A percentile compares a stretch with the other conserved stretches of the same genome.
Conservation (phyloP, 2,888 invertebrate species). For the Lottia scabra region DNA sequence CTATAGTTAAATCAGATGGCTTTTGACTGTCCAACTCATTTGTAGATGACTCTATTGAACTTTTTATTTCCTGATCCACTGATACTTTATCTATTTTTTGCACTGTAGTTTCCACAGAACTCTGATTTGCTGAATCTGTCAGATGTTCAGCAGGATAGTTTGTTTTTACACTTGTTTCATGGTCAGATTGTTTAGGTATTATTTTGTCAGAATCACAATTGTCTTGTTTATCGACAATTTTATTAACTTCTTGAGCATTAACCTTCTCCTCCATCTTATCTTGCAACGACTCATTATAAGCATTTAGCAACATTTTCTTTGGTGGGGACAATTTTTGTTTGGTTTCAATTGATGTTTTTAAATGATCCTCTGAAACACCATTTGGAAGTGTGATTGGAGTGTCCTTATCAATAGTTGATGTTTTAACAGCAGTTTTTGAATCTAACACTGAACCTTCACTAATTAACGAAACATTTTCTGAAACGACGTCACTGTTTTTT, state of each 20-base stretch:
- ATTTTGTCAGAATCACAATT: background rate
- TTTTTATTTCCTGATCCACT: background rate
- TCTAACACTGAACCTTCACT: background rate
- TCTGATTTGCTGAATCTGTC: background rate
- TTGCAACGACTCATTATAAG: background rate
- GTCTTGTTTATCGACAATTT: background rate
- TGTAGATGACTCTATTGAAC: background rate
- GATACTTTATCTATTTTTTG: too few species aligned
- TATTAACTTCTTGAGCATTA: background rate
- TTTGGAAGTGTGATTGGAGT: background rate
- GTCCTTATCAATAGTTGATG: background rate
- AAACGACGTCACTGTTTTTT: background rate
- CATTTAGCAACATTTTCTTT: background rate
- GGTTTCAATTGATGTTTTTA: background rate
- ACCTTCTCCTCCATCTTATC: background rate
- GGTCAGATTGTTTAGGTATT: background rate
- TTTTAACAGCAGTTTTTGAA: constrained; percentile 4
- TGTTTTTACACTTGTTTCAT: background rate
- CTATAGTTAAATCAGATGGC: too few species aligned
- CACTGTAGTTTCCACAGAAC: background rate
- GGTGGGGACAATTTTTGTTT: background rate
- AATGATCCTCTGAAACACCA: background rate
- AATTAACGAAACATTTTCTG: background rate
- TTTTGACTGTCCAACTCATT: background rate
- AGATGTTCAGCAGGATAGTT: background rate